These are phyloP conservation scores for Hymenochirus boettgeri DNA, from an alignment of 2,113 vertebrate species.

Conservation along the genomic window DNA sequence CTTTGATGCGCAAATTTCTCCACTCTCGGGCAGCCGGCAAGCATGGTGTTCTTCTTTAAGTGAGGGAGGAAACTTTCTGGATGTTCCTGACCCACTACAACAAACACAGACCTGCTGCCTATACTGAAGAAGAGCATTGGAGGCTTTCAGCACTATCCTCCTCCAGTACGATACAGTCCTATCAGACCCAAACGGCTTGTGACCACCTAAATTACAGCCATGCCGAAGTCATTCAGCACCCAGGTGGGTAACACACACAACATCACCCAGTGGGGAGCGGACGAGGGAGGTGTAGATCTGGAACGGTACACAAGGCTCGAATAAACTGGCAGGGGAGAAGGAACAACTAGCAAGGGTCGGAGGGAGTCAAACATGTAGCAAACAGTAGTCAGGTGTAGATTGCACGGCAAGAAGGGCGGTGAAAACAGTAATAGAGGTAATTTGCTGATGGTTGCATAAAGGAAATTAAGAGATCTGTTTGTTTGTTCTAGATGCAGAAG, in stretches of 20 bases:
- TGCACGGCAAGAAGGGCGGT: slow-evolving; percentile 8
- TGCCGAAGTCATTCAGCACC: slow-evolving; percentile 90
- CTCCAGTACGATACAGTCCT: slow-evolving; percentile 90
- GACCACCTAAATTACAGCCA: slow-evolving; percentile 82
- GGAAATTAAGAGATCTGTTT: too few species aligned
- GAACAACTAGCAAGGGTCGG: slow-evolving; percentile 83
- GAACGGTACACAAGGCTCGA: slow-evolving; percentile 79
- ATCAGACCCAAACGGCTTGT: slow-evolving; percentile 81
- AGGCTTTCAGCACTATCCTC: slow-evolving; percentile 85
- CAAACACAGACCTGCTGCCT: slow-evolving; percentile 85
- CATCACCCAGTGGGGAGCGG: slow-evolving; percentile 65
- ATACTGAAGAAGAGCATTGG: slow-evolving; percentile 85
- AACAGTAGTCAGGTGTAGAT: slow-evolving; percentile 70
- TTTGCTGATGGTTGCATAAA: neutral
- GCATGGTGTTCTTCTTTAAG: slow-evolving; percentile 91
- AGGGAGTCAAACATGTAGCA: slow-evolving; percentile 86
- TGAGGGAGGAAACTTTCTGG: slow-evolving; percentile 87
- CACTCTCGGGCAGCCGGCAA: slow-evolving; percentile 91
- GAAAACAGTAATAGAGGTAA: neutral
- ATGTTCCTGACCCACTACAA: slow-evolving; percentile 78
- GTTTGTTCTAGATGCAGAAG: too few species aligned
- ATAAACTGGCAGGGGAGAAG: slow-evolving; percentile 68
- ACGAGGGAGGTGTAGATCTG: slow-evolving; percentile 80
- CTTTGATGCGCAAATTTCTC: slow-evolving; percentile 91
- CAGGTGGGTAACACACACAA: slow-evolving; percentile 70